Percentiles rank a stretch among this genome's conserved stretches.
Evolutionary conservation across 2,797 vertebrate species (phyloP).

Genomic region (Telmatherina bonti): DNA sequence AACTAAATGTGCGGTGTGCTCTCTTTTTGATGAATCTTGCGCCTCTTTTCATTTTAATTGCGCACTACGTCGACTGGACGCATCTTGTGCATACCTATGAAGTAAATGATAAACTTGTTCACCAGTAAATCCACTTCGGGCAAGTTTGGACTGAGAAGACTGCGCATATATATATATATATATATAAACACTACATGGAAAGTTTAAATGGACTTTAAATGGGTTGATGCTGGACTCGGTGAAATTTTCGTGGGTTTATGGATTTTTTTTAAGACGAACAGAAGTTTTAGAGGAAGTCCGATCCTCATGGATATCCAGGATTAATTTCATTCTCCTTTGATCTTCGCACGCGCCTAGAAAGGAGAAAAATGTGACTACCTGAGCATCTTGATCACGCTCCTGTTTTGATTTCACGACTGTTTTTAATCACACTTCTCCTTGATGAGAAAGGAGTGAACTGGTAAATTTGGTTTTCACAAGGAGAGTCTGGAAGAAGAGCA

Average conservation of each 20-base stretch:
- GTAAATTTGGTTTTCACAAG: slow-evolving; percentile 9
- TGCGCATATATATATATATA: slow-evolving; percentile 4
- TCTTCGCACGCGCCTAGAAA: slow-evolving; percentile 2
- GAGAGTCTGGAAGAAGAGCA: slow-evolving; percentile 30
- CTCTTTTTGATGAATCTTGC: slow-evolving; percentile 32
- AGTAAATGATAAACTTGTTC: background rate
- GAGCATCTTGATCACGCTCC: slow-evolving; percentile 10
- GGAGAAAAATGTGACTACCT: slow-evolving; percentile 68
- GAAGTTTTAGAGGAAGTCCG: slow-evolving; percentile 20
- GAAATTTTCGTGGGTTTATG: slow-evolving; percentile 16
- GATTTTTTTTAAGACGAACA: slow-evolving; percentile 25
- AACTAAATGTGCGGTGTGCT: slow-evolving; percentile 44
- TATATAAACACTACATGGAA: slow-evolving; percentile 34
- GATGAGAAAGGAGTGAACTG: slow-evolving; percentile 15
- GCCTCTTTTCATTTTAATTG: slow-evolving; percentile 15
- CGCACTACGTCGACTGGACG: background rate
- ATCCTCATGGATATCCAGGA: slow-evolving; percentile 21
- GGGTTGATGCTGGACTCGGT: slow-evolving; percentile 28
- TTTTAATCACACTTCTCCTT: background rate
- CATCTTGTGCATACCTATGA: background rate
- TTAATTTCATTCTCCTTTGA: slow-evolving; percentile 21
- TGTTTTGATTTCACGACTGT: slow-evolving; percentile 9
- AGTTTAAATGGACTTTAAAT: slow-evolving; percentile 73
- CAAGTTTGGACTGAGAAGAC: slow-evolving; percentile 55
- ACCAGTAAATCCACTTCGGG: slow-evolving; percentile 26